Evolutionary conservation across 2,797 vertebrate genomes (phyloP), one percentile per base, ranked within the genome.

Genomic region (Chiroxiphia lanceolata): DNA sequence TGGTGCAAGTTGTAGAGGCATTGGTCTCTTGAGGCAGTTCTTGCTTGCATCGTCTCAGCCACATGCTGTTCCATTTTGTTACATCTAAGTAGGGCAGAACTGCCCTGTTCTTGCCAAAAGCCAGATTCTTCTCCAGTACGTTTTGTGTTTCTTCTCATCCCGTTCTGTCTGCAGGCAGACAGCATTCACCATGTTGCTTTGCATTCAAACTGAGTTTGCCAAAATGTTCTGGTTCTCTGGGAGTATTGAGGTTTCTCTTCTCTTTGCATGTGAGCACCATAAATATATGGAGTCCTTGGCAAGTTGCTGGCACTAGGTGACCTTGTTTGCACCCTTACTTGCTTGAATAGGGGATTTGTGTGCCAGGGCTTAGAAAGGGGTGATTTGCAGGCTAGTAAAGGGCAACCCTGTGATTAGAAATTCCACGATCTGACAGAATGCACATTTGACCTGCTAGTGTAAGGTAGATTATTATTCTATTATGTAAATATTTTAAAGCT

Each of bases 321-420:
- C 96, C 96, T 96, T 84, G 91, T 95, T 96, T 96, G 95, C 91
- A 94, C 95, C 33, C 77, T 90, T 93, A 36, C 33, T 86, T 76
- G 31, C 87, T 95, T 96, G 89, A 96, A 95, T 93, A 96, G 87
- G 72, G 42, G 78, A 77, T 59, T 79, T 97, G 94, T 95, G 78
- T 93, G 77, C 83, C 86, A 87, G 90, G 91, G 70, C 84, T 95
- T 95, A 94, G 86, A 74, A 94, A 57, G 56, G 64, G 42, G 81
- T 89, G 87, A 96, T 95, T 96, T 96, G 75, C 88, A 87, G 86
- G 83, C 81, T 93, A 87, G 83, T 71, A 77, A 90, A 81, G 86
- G 88, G 64, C 71, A 96, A 87, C 71, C 3, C 53, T 94, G 88
- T 80, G 91, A 95, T 93, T 93, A 95, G 91, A 91, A 95, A 96